Evolutionary conservation across 2,113 vertebrate species (phyloP).

Genomic region (Atractosteus spatula): DNA sequence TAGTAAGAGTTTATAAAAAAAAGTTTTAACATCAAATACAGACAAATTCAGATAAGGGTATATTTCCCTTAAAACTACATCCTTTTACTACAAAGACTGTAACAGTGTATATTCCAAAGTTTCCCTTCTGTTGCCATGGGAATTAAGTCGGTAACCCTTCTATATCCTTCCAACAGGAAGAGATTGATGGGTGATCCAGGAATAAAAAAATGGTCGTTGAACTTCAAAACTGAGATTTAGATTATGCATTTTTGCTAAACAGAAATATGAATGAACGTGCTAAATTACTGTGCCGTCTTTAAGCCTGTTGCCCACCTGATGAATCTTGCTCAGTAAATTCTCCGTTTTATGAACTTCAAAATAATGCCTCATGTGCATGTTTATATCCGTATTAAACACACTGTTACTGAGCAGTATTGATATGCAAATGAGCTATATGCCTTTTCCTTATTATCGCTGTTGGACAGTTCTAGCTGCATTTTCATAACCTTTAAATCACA

Average conservation of each 20-base stretch:
- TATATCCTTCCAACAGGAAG: too few species aligned
- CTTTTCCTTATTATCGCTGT: constrained; percentile 14
- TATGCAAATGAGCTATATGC: constrained; percentile 15
- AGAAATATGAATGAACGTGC: too few species aligned
- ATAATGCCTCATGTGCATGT: too few species aligned
- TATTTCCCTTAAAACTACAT: background rate
- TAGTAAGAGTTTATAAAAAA: constrained; percentile 54
- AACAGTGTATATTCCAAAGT: constrained; percentile 10
- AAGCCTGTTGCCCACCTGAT: too few species aligned
- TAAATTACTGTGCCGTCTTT: too few species aligned
- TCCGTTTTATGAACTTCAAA: too few species aligned
- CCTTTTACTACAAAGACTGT: constrained; percentile 7
- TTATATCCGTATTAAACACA: constrained; percentile 13
- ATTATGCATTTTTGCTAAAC: too few species aligned
- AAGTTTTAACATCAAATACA: constrained; percentile 56
- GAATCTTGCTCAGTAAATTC: too few species aligned
- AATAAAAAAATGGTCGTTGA: too few species aligned
- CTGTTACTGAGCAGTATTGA: constrained; percentile 17
- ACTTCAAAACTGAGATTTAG: too few species aligned
- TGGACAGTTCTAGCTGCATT: constrained; percentile 5
- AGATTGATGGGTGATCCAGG: too few species aligned
- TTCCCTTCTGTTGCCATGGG: background rate
- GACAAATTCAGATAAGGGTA: constrained; percentile 30
- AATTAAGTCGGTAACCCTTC: background rate
- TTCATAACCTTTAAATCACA: constrained; percentile 13